Evolutionary conservation across 30 jellyfish, hydroid and myxozoan species (phyloP).

Genomic region (Chrysaora quinquecirrha): DNA sequence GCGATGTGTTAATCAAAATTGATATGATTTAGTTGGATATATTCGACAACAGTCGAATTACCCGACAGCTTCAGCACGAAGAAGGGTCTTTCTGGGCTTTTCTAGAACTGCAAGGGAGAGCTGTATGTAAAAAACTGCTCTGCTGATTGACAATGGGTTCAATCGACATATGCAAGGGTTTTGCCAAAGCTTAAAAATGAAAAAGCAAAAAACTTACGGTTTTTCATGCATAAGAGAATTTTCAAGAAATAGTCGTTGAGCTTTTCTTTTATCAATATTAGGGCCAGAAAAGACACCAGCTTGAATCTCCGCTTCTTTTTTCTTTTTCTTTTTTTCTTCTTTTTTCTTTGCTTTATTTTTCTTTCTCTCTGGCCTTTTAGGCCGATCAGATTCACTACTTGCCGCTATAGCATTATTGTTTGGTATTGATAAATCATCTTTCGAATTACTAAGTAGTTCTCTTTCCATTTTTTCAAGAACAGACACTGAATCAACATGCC

Average conservation of each 20-base stretch:
- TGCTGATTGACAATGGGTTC: too few species aligned
- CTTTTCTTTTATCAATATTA: slow-evolving; percentile 49
- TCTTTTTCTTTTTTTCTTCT: slow-evolving; percentile 48
- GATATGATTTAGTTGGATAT: too few species aligned
- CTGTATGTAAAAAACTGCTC: too few species aligned
- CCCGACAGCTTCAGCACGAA: too few species aligned
- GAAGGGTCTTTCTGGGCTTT: too few species aligned
- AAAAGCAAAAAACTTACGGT: too few species aligned
- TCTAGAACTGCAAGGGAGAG: too few species aligned
- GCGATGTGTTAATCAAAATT: too few species aligned
- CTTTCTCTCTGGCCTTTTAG: slow-evolving; percentile 69
- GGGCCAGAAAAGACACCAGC: slow-evolving; percentile 72
- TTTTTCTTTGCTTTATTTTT: slow-evolving; percentile 31
- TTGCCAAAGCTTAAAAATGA: too few species aligned
- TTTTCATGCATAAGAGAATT: slow-evolving; percentile 68
- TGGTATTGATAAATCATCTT: slow-evolving; percentile 57
- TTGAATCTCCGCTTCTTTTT: slow-evolving; percentile 36
- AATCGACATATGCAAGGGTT: too few species aligned
- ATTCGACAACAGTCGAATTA: too few species aligned
- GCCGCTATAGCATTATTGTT: neutral
- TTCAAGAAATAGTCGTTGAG: slow-evolving; percentile 55
- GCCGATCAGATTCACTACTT: slow-evolving; percentile 14
- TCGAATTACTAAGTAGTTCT: slow-evolving; percentile 36
- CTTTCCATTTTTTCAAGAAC: slow-evolving; percentile 39
- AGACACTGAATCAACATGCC: slow-evolving; percentile 60